Evolutionary conservation across 2,113 vertebrate species (phyloP).

Genomic region (Pionites leucogaster): DNA sequence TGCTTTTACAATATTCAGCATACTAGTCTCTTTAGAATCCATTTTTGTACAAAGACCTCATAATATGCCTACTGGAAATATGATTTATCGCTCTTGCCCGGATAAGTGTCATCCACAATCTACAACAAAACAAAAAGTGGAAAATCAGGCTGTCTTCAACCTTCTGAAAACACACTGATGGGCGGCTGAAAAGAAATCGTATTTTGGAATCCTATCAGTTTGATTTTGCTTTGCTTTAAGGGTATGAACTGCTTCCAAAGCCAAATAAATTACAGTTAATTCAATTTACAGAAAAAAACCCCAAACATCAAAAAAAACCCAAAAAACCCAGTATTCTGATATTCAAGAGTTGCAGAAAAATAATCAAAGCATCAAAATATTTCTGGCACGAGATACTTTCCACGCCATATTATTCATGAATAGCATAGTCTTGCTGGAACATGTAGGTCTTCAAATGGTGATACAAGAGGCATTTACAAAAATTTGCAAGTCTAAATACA

Average conservation of each 20-base stretch:
- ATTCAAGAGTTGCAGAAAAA: not conserved
- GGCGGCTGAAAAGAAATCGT: not conserved
- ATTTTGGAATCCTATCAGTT: not conserved
- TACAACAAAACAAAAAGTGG: not conserved
- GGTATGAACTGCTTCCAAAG: not conserved
- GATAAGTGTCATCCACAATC: not conserved
- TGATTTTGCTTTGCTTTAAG: not conserved
- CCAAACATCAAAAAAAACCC: not conserved
- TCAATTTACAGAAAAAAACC: not conserved
- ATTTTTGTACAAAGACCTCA: not conserved
- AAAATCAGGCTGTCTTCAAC: not conserved
- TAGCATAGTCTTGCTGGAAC: not conserved
- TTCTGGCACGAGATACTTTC: not conserved
- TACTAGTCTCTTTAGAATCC: not conserved
- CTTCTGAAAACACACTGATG: not conserved
- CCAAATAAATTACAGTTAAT: not conserved
- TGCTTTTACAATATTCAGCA: not conserved
- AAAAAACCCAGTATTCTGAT: accelerated
- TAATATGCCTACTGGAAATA: not conserved
- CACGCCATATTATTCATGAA: not conserved
- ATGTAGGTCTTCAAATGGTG: conserved; percentile 31
- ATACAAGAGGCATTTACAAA: not conserved
- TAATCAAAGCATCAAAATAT: not conserved
- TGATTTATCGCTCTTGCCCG: not conserved
- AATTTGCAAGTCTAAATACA: conserved; percentile 53